Base-by-base conservation (phyloP, 2,113 vertebrate genomes). In the Rhabdornis inornatus region DNA sequence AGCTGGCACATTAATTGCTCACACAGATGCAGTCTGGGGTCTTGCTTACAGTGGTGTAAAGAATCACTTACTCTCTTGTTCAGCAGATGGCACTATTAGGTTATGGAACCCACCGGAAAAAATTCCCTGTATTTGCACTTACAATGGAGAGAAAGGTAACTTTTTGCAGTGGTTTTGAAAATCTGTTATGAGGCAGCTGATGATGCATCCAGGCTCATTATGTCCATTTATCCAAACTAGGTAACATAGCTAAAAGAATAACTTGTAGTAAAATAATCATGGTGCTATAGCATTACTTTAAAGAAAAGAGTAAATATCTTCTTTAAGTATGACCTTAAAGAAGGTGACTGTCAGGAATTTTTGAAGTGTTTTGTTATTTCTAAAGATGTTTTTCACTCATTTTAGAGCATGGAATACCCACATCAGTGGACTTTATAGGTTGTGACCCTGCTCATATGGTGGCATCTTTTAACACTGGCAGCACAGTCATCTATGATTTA, bases 391-490 rank as follows among this genome's bases (percentile, higher is more conserved):
- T 84, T 76, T 85, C 20, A 2, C 23, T 93, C 17, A 85, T 95
- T 74, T 50, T 92, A 99, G 99, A 99, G 57, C 98, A 99, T 91
- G 99, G 99, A 68, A 96, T 99, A 95, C 99, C 99, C 83, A 99
- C 99, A 27, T 98, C 99, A 3, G 98, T 99, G 83, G 99, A 99
- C 97, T 99, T 99, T 64, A 99, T 99, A 95, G 99, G 99, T 45
- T 99, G 99, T 96, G 99, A 99, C 95, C 99, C 99, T 91, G 99
- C 99, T 96, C 99, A 99, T 96, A 99, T 99, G 98, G 99, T 99
- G 95, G 98, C 98, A 47, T 99, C 99, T 76, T 99, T 99, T 95
- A 98, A 98, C 97, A 98, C 97, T 39, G 99, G 99, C 87, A 98
- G 97, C 69, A 98, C 99, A 83, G 98, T 99, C 92, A 98, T 99